A percentile compares a stretch with the other conserved stretches of the same genome.
These are phyloP conservation scores for Orgyia antiqua DNA, from an alignment of 2,888 invertebrate genomes.

Conservation along the genomic window DNA sequence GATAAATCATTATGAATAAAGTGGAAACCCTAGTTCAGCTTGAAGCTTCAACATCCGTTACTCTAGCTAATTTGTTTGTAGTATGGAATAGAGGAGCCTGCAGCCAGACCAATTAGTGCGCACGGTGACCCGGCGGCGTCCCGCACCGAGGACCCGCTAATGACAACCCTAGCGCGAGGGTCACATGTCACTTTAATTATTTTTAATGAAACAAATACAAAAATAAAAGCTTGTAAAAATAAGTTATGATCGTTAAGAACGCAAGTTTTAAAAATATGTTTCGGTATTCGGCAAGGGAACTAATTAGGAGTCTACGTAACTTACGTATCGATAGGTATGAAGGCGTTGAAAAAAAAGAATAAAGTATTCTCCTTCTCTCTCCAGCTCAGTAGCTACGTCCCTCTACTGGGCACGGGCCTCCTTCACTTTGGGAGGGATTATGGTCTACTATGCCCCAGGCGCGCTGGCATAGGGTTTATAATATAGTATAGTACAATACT, in stretches of 20 bases:
- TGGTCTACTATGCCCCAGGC: too few relatives aligned
- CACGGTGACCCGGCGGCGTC: constrained; percentile 37
- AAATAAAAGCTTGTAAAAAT: too few relatives aligned
- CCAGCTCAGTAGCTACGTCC: too few relatives aligned
- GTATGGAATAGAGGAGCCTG: constrained; percentile 42
- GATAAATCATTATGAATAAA: too few relatives aligned
- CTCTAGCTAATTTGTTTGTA: constrained; percentile 62
- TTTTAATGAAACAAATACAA: constrained; percentile 41
- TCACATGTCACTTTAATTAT: constrained; percentile 45
- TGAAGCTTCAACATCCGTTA: constrained; percentile 45
- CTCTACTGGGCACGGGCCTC: too few relatives aligned
- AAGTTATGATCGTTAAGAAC: constrained; percentile 22
- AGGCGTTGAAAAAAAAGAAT: too few relatives aligned
- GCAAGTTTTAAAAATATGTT: constrained; percentile 17
- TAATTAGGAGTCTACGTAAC: constrained; percentile 30
- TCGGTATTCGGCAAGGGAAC: constrained; percentile 19
- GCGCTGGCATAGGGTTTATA: too few relatives aligned
- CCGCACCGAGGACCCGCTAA: constrained; percentile 35
- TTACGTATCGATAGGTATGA: too few relatives aligned
- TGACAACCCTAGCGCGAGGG: constrained; percentile 35
- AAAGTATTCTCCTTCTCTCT: too few relatives aligned
- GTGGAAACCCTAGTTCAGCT: constrained; percentile 38
- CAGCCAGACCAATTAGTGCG: constrained; percentile 59
- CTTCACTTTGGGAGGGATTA: too few relatives aligned
- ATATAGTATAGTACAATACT: too few relatives aligned